These are phyloP conservation scores for Schizotus pectinicornis DNA, from an alignment of 2,888 invertebrate species.

Conservation along the genomic window DNA sequence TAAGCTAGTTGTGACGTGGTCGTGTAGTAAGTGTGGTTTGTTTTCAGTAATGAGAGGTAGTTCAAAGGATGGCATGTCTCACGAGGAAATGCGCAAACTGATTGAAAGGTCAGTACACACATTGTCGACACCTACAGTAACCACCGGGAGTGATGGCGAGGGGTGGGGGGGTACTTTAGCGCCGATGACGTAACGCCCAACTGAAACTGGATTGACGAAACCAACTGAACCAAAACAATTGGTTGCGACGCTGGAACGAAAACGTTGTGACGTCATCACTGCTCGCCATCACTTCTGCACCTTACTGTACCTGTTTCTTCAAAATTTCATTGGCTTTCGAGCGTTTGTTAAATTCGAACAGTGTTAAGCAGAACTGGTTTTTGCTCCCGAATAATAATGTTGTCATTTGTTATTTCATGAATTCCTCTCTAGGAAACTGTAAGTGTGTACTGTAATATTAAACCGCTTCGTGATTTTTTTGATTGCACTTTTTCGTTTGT, in stretches of 20 bases:
- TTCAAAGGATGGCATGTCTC: slow-evolving; percentile 90
- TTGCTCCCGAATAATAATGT: slow-evolving; percentile 6
- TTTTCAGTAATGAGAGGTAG: slow-evolving; percentile 71
- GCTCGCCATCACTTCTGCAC: too few relatives aligned
- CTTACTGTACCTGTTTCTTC: too few relatives aligned
- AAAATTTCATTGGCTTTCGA: too few relatives aligned
- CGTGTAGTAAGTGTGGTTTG: slow-evolving; percentile 55
- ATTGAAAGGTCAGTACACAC: slow-evolving; percentile 88
- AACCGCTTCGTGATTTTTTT: slow-evolving; percentile 33
- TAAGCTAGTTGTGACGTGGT: slow-evolving; percentile 55
- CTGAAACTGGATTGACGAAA: too few relatives aligned
- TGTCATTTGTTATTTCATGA: slow-evolving; percentile 52
- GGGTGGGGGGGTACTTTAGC: too few relatives aligned
- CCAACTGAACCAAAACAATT: too few relatives aligned
- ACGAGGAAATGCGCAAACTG: slow-evolving; percentile 96
- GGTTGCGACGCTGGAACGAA: too few relatives aligned
- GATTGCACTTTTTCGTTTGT: slow-evolving; percentile 31
- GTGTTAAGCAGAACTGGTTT: too few relatives aligned
- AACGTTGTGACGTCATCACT: too few relatives aligned
- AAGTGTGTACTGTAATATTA: slow-evolving; percentile 60
- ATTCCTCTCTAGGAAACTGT: slow-evolving; percentile 76
- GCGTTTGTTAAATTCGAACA: too few relatives aligned
- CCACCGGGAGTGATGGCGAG: too few relatives aligned
- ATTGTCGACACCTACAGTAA: not conserved
- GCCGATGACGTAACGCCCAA: too few relatives aligned